Evolutionary conservation across 1,140 invertebrate genomes (phyloP).

Genomic region (Hyles euphorbiae): DNA sequence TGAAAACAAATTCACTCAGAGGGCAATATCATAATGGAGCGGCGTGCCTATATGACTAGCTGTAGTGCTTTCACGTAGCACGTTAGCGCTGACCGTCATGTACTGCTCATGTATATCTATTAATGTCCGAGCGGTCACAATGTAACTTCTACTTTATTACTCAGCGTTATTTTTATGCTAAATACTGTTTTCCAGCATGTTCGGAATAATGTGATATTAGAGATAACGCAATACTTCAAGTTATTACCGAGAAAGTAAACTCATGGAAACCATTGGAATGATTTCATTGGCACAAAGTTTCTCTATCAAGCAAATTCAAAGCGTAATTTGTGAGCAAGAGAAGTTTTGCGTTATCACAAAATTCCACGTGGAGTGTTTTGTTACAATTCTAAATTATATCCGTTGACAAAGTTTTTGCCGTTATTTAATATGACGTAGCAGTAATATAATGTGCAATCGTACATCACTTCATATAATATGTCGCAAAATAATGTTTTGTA

Average conservation of each 20-base stretch:
- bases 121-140: too few species aligned
- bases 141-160: too few species aligned
- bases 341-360: constrained; percentile 69
- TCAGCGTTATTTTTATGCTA: too few species aligned
- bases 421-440: constrained; percentile 13
- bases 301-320: constrained; percentile 71
- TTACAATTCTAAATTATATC: constrained; percentile 63
- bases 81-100: constrained; percentile 41
- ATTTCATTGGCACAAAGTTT: constrained; percentile 70
- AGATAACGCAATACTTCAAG: too few species aligned
- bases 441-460: constrained; percentile 4
- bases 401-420: constrained; percentile 34
- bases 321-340: constrained; percentile 69
- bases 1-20: constrained; percentile 65
- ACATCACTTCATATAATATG: background rate
- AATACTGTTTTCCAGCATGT: too few species aligned
- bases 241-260: too few species aligned
- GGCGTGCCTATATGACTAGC: constrained; percentile 48
- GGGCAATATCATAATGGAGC: constrained; percentile 68
- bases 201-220: too few species aligned
- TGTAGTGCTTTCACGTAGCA: constrained; percentile 46
- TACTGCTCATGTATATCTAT: too few species aligned
- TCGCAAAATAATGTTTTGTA: too few species aligned
- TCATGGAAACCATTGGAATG: constrained; percentile 41
- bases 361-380: constrained; percentile 71